phyloP scores from a whole-genome alignment of 1,140 invertebrate genomes.

The Anagrus nilaparvatae region DNA sequence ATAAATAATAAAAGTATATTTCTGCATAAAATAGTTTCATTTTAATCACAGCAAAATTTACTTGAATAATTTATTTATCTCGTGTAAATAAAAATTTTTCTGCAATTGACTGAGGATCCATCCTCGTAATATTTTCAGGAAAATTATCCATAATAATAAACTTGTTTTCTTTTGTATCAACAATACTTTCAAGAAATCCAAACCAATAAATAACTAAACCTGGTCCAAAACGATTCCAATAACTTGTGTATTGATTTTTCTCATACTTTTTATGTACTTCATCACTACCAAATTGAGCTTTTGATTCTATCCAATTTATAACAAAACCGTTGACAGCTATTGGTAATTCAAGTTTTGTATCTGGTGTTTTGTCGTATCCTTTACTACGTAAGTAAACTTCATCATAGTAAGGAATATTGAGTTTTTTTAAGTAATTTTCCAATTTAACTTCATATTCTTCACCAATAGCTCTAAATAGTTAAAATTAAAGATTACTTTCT shows the following conservation, averaged over 20 bases:
- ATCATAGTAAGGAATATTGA: constrained; percentile 61
- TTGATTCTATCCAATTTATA: constrained; percentile 94
- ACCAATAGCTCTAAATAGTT: constrained; percentile 52
- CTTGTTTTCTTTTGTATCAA: constrained; percentile 48
- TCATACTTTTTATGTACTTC: constrained; percentile 75
- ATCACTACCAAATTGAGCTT: constrained; percentile 84
- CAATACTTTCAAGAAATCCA: constrained; percentile 71
- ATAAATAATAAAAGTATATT: too few relatives aligned
- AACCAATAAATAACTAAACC: constrained; percentile 96
- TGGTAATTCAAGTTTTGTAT: constrained; percentile 83
- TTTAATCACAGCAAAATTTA: too few relatives aligned
- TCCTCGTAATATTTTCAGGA: constrained; percentile 42
- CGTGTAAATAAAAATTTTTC: too few relatives aligned
- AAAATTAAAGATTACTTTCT: constrained; percentile 2
- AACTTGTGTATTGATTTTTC: constrained; percentile 78
- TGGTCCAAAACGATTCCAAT: constrained; percentile 91
- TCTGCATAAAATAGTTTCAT: too few relatives aligned
- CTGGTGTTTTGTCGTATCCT: constrained; percentile 93
- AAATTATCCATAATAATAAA: constrained; percentile 59
- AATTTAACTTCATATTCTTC: constrained; percentile 66
- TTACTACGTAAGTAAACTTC: constrained; percentile 69
- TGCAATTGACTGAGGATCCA: constrained; percentile 27
- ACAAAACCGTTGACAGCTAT: constrained; percentile 77
- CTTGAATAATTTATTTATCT: too few relatives aligned
- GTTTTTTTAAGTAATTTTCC: constrained; percentile 45